Evolutionary conservation across 2,888 invertebrate species (phyloP), one percentile per base, ranked within the genome.

Genomic region (Drosophila testacea): DNA sequence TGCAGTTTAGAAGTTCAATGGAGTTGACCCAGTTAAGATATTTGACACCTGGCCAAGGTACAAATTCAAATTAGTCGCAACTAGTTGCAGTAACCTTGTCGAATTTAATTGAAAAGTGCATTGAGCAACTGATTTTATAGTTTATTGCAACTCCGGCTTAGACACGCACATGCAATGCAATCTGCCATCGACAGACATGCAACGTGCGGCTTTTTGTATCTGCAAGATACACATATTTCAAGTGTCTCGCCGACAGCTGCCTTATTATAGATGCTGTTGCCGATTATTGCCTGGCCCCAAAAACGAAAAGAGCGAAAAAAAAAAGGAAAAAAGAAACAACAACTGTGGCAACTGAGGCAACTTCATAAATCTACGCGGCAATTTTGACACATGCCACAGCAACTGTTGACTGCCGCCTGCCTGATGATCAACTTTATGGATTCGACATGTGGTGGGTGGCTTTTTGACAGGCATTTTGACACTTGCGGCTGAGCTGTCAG

Each of bases 201-300:
- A 76, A 61, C 42, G 46, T 44, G 44, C 46, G 41, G 52, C 51
- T 30, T 52, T 61, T 36, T 50, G 65, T 77, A 77, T 82, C 80
- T 73, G 73, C 51, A 48, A 76, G 87, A 83, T 83, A 83, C 84
- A 75, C 68, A 83, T 87, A 81, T 74, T 80, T 83, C 82, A 88
- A 88, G 83, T 83, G 83, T 55, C 85, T 69, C 77, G 77, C 52
- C 83, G 83, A 83, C 83, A 87, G 88, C 83, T 79, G 85, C 85
- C 85, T 83, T 83, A 87, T 87, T 83, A 83, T 71, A 77, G 83
- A 79, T 87, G 75, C 82, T 57, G 72, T 62, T 38, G 66, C 55
- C 61, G 83, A 83, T 83, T 77, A 87, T 68, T 68, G 69, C 51
- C 64, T 72, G 69, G 69, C 73, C 75, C 81, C 81, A 39, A 75